Percentiles rank a stretch among this genome's conserved stretches.
These are phyloP conservation scores for Drosophila diplacantha DNA, from an alignment of 2,888 invertebrate genomes.

Conservation along the genomic window DNA sequence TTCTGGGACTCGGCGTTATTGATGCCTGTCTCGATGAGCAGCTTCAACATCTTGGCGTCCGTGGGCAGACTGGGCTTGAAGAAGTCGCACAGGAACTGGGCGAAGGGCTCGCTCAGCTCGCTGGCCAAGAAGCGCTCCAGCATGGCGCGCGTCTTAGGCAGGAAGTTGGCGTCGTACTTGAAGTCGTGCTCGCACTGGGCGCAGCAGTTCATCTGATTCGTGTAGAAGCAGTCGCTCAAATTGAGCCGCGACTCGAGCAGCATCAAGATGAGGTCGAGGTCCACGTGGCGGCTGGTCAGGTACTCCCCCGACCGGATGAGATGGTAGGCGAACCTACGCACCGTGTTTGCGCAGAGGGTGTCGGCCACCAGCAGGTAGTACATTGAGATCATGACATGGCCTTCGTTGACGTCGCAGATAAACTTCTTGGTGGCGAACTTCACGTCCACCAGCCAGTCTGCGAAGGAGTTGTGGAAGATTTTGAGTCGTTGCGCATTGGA, in stretches of 20 bases:
- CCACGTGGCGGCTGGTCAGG: constrained; percentile 76
- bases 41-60: constrained; percentile 84
- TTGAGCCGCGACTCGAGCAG: constrained; percentile 77
- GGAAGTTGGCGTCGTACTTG: constrained; percentile 76
- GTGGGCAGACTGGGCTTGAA: constrained; percentile 82
- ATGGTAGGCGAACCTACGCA: constrained; percentile 85
- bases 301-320: constrained; percentile 84
- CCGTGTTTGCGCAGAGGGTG: constrained; percentile 84
- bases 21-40: constrained; percentile 87
- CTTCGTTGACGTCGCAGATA: constrained; percentile 90
- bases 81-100: constrained; percentile 78
- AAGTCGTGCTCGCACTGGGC: constrained; percentile 77
- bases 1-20: constrained; percentile 78
- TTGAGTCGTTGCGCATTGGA: constrained; percentile 74
- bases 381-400: constrained; percentile 93
- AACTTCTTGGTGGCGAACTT: constrained; percentile 98
- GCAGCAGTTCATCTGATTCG: constrained; percentile 79
- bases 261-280: constrained; percentile 76
- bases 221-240: constrained; percentile 77
- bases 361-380: constrained; percentile 86
- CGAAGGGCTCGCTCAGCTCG: constrained; percentile 76
- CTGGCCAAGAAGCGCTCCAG: constrained; percentile 77
- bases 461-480: constrained; percentile 96
- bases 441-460: constrained; percentile 97
- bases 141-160: constrained; percentile 76